A percentile compares a stretch with the other conserved stretches of the same genome.
These are phyloP conservation scores for Emydura subglobosa DNA, from an alignment of 2,113 vertebrate genomes.

Conservation along the genomic window DNA sequence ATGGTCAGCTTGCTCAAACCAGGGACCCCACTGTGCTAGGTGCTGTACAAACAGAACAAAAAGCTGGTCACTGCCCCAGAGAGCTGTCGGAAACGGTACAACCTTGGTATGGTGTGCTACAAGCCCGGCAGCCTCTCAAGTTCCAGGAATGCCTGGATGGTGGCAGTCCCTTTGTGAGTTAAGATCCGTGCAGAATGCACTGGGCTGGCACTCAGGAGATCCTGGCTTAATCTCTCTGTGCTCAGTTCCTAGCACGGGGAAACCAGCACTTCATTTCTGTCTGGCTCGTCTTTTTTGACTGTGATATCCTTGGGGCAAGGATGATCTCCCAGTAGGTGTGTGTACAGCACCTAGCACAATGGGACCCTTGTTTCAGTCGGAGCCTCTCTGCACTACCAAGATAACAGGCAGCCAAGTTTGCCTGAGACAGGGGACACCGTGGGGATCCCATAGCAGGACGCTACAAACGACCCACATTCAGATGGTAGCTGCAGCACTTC, in stretches of 20 bases:
- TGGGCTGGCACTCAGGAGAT: not conserved
- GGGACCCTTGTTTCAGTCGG: not conserved
- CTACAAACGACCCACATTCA: not conserved
- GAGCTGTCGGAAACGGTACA: not conserved
- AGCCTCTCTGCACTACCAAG: not conserved
- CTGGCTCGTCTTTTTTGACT: not conserved
- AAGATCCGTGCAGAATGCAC: too few relatives aligned
- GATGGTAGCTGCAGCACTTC: not conserved
- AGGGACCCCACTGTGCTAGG: too few relatives aligned
- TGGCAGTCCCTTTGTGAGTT: not conserved
- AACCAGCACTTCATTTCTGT: not conserved
- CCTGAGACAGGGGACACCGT: not conserved
- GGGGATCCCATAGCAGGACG: not conserved
- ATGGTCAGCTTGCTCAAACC: not conserved
- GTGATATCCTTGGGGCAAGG: not conserved
- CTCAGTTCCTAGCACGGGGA: not conserved
- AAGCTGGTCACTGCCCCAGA: not conserved
- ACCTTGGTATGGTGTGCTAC: not conserved
- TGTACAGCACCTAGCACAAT: not conserved
- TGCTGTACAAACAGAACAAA: not conserved
- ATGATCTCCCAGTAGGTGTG: too few relatives aligned
- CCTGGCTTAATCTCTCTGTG: not conserved
- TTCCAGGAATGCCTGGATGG: not conserved
- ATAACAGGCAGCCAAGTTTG: not conserved
- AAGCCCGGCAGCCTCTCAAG: too few relatives aligned